These are phyloP conservation scores for Fragum fragum DNA, from an alignment of 2,888 invertebrate genomes.

Conservation along the genomic window DNA sequence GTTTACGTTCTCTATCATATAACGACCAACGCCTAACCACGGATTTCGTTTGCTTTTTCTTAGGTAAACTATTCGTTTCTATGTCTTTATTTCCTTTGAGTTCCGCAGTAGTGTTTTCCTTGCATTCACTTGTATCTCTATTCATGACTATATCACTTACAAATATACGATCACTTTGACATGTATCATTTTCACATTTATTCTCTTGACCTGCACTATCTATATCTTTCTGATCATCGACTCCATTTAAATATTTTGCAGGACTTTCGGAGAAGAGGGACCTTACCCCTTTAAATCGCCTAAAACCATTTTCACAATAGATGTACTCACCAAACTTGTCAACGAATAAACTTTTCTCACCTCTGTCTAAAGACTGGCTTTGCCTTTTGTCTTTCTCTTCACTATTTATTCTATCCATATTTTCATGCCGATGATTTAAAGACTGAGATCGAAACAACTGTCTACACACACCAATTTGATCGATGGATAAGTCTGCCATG, in stretches of 20 bases:
- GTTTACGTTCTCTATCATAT: constrained; percentile 46
- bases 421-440: background rate
- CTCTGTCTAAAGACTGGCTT: constrained; percentile 10
- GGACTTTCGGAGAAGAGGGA: constrained; percentile 2
- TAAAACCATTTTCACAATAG: constrained; percentile 18
- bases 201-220: background rate
- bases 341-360: background rate
- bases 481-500: background rate
- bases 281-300: constrained; percentile 8
- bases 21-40: constrained; percentile 40
- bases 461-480: background rate
- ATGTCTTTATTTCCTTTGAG: no score
- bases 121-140: background rate
- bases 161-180: background rate
- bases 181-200: background rate
- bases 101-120: background rate
- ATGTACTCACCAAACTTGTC: constrained; percentile 7
- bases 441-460: constrained; percentile 12
- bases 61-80: background rate
- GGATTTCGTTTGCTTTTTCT: background rate
- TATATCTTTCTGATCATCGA: background rate
- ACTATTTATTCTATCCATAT: background rate
- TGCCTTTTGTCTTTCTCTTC: background rate
- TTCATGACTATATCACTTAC: background rate
- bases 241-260: background rate